phyloP scores from a whole-genome alignment of 2,797 vertebrate species.

The Decapterus maruadsi region DNA sequence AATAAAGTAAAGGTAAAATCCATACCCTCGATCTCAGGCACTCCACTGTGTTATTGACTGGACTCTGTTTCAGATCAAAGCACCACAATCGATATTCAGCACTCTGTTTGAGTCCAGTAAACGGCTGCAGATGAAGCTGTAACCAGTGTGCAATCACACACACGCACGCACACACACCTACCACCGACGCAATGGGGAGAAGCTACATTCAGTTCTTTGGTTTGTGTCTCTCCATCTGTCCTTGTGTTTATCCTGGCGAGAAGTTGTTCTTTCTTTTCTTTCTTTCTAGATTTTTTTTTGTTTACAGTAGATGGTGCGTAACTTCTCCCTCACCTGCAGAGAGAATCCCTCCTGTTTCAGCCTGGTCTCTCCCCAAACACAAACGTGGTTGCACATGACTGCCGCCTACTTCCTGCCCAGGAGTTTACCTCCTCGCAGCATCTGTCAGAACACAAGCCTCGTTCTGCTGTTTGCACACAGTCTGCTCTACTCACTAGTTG shows the following conservation, averaged over 20 bases:
- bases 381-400: constrained; percentile 64
- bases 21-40: constrained; percentile 27
- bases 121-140: constrained; percentile 40
- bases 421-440: constrained; percentile 59
- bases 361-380: constrained; percentile 45
- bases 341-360: constrained; percentile 17
- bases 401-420: constrained; percentile 44
- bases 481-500: constrained; percentile 47
- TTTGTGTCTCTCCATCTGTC: neutral
- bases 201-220: constrained; percentile 8
- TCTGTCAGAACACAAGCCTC: constrained; percentile 58
- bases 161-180: neutral
- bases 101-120: constrained; percentile 40
- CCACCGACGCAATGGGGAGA: neutral
- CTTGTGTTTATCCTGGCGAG: neutral
- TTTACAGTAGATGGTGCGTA: constrained; percentile 14
- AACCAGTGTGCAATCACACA: constrained; percentile 4
- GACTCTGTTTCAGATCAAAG: constrained; percentile 45
- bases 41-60: constrained; percentile 40
- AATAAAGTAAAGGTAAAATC: constrained; percentile 41
- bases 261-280: neutral
- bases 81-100: constrained; percentile 37
- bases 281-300: constrained; percentile 20
- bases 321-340: constrained; percentile 39
- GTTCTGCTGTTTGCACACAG: constrained; percentile 51